Base-by-base conservation (phyloP, 2,888 invertebrate genomes). In the Agrochola litura region DNA sequence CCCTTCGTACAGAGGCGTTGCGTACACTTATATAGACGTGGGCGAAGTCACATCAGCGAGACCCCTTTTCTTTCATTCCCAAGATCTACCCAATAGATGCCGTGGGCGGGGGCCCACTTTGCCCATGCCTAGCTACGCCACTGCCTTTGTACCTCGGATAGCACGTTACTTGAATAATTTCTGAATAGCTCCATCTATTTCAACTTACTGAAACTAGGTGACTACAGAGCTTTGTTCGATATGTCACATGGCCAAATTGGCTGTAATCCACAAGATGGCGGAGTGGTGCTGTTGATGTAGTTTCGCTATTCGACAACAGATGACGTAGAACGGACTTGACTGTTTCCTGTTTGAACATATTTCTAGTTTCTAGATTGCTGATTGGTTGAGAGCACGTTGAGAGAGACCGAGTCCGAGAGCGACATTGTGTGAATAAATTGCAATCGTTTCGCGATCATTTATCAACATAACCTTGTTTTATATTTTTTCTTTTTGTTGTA, bases 291-390 rank as follows among this genome's bases (percentile, higher is more conserved):
- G 6, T 52, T 52, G 58, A 73, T 25, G 41, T 72, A 78, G 61
- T 83, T 54, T 41, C 8, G 80, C 87, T 86, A 86, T 64, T 70
- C 49, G 49, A 37, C 61, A 73, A 78, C 66, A 86, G 87, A 83
- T 77, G 74, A 2, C 63, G 66, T 22, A 14, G 25, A 9, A 43
- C 30, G 6, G 37, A 37, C 25, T 60, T 58, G 22, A 25, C 25
- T 69, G 30, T 61, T 54, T 81, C 82, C 80, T 61, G 82, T 70
- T 70, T 72, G 30, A 37, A 46, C 19, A 5, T 49, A 22, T 54
- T 54, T 61, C 16, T 37, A 14, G 9, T n/a, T 5, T 58, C 12
- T 8, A 14, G 12, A 19, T 77, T 61, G 60, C n/a, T 49, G 49
- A 54, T 76, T 76, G 67, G 52, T 25, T 12, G 74, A 14, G 12